Evolutionary conservation across 2,888 invertebrate genomes (phyloP).

Genomic region (Lamellibrachia satsuma): DNA sequence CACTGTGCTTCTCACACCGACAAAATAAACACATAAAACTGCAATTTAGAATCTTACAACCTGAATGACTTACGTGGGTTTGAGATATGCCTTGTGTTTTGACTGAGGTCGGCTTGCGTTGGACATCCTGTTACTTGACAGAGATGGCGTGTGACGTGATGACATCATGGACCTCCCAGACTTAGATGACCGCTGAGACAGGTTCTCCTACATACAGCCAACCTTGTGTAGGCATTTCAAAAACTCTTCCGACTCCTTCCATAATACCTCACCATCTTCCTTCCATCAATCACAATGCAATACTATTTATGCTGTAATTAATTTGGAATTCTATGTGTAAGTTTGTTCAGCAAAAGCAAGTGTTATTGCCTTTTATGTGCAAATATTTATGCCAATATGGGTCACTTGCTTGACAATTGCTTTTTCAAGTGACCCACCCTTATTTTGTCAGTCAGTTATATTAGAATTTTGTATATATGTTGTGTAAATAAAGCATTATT

Average conservation of each 20-base stretch:
- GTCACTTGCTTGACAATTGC: too few species aligned
- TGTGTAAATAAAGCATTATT: too few species aligned
- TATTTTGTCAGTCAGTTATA: too few species aligned
- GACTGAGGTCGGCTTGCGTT: not conserved
- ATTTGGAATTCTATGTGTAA: too few species aligned
- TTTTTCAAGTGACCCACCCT: too few species aligned
- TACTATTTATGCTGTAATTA: not conserved
- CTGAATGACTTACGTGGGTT: not conserved
- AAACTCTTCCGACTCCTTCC: not conserved
- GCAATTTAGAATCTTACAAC: not conserved
- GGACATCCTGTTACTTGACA: not conserved
- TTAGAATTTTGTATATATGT: too few species aligned
- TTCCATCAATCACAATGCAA: not conserved
- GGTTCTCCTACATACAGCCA: not conserved
- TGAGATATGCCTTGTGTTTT: not conserved
- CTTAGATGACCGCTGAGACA: not conserved
- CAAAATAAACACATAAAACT: not conserved
- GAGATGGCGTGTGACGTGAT: not conserved
- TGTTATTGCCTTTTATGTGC: too few species aligned
- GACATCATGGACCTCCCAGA: not conserved
- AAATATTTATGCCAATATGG: too few species aligned
- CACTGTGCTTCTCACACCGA: not conserved
- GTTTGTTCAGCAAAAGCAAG: too few species aligned
- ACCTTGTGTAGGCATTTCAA: not conserved
- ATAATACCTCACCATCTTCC: not conserved